Evolutionary conservation across 2,888 invertebrate species (phyloP).

Genomic region (Eupithecia dodoneata): DNA sequence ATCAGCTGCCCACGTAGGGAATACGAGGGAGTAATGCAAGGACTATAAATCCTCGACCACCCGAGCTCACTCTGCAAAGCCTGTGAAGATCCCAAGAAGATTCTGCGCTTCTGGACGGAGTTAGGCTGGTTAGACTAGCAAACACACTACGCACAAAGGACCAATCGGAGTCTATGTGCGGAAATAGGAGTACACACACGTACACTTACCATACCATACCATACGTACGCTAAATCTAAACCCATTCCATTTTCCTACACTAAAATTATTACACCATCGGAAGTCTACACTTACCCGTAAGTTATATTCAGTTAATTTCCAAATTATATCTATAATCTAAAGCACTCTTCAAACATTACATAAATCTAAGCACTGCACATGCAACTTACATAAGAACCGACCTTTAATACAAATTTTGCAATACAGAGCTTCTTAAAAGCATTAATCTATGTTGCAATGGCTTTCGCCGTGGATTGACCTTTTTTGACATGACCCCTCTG

Average conservation of each 20-base stretch:
- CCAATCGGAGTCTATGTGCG: no score
- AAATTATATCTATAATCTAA: constrained; percentile 18
- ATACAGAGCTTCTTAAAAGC: constrained; percentile 53
- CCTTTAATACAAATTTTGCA: constrained; percentile 54
- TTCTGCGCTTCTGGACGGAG: no score
- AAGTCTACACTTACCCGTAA: background rate
- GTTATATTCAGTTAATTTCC: background rate
- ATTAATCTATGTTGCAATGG: constrained; percentile 53
- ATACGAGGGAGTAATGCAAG: no score
- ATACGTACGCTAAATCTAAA: background rate
- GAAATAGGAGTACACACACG: no score
- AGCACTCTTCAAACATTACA: constrained; percentile 40
- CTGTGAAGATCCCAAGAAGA: no score
- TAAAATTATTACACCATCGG: background rate
- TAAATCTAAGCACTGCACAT: constrained; percentile 52
- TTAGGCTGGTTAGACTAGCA: no score
- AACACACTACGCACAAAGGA: no score
- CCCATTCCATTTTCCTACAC: background rate
- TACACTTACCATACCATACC: no score
- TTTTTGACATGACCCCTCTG: constrained; percentile 51
- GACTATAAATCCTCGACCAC: no score
- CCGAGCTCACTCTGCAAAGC: no score
- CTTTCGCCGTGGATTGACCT: constrained; percentile 55
- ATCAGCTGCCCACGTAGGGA: no score
- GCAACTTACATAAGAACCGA: constrained; percentile 52